A percentile compares a stretch with the other conserved stretches of the same genome.
Evolutionary conservation across 92 coral and sea anemone genomes (phyloP).

Genomic region (Ricordea florida): DNA sequence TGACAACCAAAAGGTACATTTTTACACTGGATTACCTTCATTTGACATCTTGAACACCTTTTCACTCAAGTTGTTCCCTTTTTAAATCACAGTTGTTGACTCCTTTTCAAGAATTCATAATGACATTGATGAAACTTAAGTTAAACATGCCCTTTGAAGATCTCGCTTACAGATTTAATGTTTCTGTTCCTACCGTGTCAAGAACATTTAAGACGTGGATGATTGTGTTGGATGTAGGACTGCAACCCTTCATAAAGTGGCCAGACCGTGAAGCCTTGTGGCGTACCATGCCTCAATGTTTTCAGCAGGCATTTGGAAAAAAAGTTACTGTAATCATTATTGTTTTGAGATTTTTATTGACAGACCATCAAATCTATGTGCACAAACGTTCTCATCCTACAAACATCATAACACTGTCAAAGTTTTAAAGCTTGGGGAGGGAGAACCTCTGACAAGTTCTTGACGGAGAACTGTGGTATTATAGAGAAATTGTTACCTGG

Average conservation of each 20-base stretch:
- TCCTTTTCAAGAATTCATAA: conserved; percentile 41
- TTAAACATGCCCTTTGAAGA: conserved; percentile 45
- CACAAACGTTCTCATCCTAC: conserved; percentile 31
- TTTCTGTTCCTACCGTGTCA: conserved; percentile 33
- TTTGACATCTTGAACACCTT: conserved; percentile 2
- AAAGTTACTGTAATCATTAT: conserved; percentile 42
- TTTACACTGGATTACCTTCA: conserved; percentile 51
- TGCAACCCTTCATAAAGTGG: conserved; percentile 35
- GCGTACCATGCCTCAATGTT: conserved; percentile 61
- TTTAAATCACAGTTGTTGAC: conserved; percentile 4
- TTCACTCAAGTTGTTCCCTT: background rate
- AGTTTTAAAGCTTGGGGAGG: no score
- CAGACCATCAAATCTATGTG: conserved; percentile 35
- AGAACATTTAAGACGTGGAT: conserved; percentile 42
- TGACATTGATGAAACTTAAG: conserved; percentile 45
- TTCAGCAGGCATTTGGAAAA: conserved; percentile 47
- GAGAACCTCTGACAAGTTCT: no score
- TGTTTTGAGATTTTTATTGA: conserved; percentile 48
- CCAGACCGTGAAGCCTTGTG: conserved; percentile 47
- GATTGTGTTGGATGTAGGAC: conserved; percentile 39
- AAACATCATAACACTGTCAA: conserved; percentile 34
- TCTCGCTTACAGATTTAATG: conserved; percentile 40
- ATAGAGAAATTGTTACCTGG: no score
- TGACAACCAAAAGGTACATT: conserved; percentile 16
- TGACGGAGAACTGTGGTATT: no score